Evolutionary conservation across 1,140 invertebrate genomes (phyloP), one percentile per base, ranked within the genome.

Genomic region (Archegozetes longisetosus): DNA sequence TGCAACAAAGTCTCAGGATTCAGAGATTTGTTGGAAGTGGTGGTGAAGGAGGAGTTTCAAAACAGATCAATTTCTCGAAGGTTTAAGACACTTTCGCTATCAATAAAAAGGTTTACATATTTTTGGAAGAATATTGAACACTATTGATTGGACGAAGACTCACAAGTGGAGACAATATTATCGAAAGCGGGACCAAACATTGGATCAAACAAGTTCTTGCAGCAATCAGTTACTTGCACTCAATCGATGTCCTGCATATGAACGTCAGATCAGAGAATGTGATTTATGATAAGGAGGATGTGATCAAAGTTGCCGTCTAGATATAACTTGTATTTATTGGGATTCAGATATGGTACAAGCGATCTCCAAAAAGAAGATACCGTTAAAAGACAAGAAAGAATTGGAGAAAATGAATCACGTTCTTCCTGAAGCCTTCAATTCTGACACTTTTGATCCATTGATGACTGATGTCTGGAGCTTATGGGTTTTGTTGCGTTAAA

Each of bases 401-500:
- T 40, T 40, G 6, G 32, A 40, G 17, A 40, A 40, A 17, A 40
- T 9, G 6, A 40, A 40, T 40, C 57, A 58, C 23, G 17, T 58
- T 14, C 57, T 47, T 14, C 47, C 57, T 2, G 57, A 58, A 53
- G 26, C 20, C n/a, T 58, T 58, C 24, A 47, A 50, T 1, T 46
- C n/a, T 53, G 28, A 50, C 1, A 40, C 32, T 40, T 58, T 49
- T 12, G 22, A 51, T 46, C 2, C 48, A 3, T 27, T 13, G n/a
- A 40, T 20, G 3, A 47, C 57, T 46, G 57, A 58, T 27, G 29
- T 58, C 20, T 58, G 51, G 48, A 51, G 48, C 32, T 53, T 58
- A 27, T 40, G 57, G 2, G 17, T 58, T 17, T 23, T 58, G 4
- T 49, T 58, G 9, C 50, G 28, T 32, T 24, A 58, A 27, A 23